phyloP scores from a whole-genome alignment of 2,113 vertebrate species.

The Cisticola juncidis region DNA sequence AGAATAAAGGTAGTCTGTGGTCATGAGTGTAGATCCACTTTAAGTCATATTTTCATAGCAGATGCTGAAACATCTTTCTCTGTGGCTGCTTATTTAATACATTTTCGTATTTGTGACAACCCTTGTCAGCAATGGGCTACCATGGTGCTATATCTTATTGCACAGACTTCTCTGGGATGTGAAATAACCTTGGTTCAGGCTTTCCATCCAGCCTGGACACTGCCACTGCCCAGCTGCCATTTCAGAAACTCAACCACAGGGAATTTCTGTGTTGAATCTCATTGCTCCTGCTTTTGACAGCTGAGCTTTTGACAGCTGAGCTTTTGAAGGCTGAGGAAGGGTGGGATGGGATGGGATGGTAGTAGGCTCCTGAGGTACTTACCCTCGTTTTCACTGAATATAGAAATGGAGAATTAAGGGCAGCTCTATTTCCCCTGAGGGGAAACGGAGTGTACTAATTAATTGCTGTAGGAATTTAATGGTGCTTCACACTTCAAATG shows the following conservation, averaged over 20 bases:
- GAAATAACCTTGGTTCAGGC: neutral
- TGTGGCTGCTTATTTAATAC: neutral
- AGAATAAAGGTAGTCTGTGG: neutral
- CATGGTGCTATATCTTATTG: accelerated
- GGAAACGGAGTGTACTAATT: neutral
- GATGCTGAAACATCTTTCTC: neutral
- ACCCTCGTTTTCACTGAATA: neutral
- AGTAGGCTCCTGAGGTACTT: neutral
- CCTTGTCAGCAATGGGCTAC: neutral
- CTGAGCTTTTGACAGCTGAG: too few species aligned
- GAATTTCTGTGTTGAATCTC: neutral
- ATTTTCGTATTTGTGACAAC: neutral
- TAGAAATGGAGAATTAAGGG: neutral
- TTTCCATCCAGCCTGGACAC: neutral
- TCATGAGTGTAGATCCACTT: neutral
- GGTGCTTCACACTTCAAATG: neutral
- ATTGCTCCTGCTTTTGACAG: neutral
- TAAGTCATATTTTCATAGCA: neutral
- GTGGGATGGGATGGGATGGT: too few species aligned
- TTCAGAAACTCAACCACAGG: neutral
- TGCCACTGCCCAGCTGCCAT: neutral
- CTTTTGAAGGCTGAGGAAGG: too few species aligned
- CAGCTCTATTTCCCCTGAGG: neutral
- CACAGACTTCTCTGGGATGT: neutral
- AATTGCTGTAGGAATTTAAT: neutral